Evolutionary conservation across 2,888 invertebrate species (phyloP), one percentile per base, ranked within the genome.

Genomic region (Blastobasis lacticolella): DNA sequence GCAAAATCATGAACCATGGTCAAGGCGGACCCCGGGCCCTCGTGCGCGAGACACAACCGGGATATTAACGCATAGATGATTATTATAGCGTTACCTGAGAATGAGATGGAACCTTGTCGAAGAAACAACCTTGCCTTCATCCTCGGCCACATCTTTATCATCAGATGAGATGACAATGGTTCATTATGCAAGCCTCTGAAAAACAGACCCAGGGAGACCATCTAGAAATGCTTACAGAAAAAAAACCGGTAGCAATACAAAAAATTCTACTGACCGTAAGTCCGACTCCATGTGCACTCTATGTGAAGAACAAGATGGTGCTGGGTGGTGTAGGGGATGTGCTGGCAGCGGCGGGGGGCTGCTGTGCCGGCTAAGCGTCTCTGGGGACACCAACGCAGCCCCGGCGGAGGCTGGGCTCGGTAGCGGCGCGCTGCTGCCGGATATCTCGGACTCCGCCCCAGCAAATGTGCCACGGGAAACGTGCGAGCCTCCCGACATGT

Each of bases 371-470:
- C 91, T 91, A 69, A 93, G 90, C 57, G 93, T 90, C 62, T 93
- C 93, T 45, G 94, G 93, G 38, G 94, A 93, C 60, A 94, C 93
- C 66, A 94, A 90, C 52, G 93, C 92, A 54, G 94, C 93, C 54
- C 91, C 91, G 47, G 93, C 91, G 36, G 94, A 92, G 38, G 94
- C 93, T 43, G 94, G 94, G 54, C 94, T 94, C 52, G 94, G 93
- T 61, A 94, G 75, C n/a, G 92, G 91, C 45, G 90, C 89, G 23
- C 83, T 90, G 63, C 90, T 84, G 57, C 91, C 81, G 0, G 86
- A 85, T 46, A 90, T 75, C 73, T 86, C 75, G n/a, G 87, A 85
- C 56, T 81, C 85, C 7, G 74, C 70, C 66, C 76, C 76, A 0
- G 77, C 81, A 48, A 78, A 86, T 0, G 89, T 88, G 60, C 90